phyloP scores from a whole-genome alignment of 2,113 vertebrate species.

The Osmerus eperlanus region DNA sequence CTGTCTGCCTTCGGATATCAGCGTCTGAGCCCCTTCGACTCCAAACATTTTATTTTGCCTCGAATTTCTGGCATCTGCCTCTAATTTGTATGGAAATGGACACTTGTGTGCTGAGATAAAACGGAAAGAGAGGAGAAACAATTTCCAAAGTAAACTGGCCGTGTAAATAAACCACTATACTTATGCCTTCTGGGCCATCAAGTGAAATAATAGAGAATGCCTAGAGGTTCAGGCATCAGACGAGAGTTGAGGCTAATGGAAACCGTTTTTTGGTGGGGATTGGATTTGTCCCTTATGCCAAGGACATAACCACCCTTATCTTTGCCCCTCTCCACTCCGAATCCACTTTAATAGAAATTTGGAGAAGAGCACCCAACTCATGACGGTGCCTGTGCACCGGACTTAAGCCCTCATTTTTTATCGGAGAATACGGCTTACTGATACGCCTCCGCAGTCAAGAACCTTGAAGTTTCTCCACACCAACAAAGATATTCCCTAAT shows the following conservation, averaged over 20 bases:
- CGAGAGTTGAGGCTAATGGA: constrained; percentile 17
- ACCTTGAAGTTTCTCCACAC: neutral
- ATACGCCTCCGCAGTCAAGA: constrained; percentile 25
- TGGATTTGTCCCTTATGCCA: constrained; percentile 12
- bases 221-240: neutral
- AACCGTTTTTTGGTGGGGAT: constrained; percentile 10
- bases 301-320: constrained; percentile 44
- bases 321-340: constrained; percentile 20
- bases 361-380: constrained; percentile 11
- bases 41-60: constrained; percentile 27
- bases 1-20: constrained; percentile 11
- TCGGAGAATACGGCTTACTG: constrained; percentile 23
- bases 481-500: neutral
- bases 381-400: constrained; percentile 18
- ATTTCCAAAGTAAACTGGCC: constrained; percentile 41
- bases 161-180: constrained; percentile 31
- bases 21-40: constrained; percentile 19
- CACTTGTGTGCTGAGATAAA: constrained; percentile 33
- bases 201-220: constrained; percentile 31
- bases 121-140: constrained; percentile 30
- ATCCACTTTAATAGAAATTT: constrained; percentile 39
- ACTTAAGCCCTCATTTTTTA: constrained; percentile 23
- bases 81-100: constrained; percentile 52
- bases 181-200: constrained; percentile 14
- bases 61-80: constrained; percentile 30